Evolutionary conservation across 64 coral and sea anemone genomes (phyloP), one percentile per base, ranked within the genome.

Genomic region (Orbicella faveolata): DNA sequence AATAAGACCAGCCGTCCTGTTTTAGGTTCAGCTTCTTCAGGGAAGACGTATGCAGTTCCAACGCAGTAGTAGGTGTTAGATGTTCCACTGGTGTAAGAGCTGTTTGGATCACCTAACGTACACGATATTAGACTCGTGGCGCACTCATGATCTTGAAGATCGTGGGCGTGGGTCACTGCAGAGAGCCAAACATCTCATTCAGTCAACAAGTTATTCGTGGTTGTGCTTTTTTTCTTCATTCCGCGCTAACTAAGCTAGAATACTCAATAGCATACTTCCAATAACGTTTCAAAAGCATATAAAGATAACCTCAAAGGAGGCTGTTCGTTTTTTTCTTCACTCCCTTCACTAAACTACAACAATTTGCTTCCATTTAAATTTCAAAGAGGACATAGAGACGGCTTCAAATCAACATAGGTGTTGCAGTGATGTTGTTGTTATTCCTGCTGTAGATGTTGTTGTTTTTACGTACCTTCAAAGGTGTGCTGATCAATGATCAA

Each of bases 401-500:
- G 55, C 15, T 59, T 59, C 55, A 59, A 59, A 16, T 9, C 11
- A 59, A 16, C 55, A 59, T 15, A 0, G 1, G 1, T 15, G 11
- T 59, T 59, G 12, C 13, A 13, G 55, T 59, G 4, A 41, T 57
- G 3, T 57, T 59, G 55, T 59, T 59, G 10, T 14, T 10, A 16
- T 59, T 59, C 1, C 2, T 59, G 55, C 15, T 14, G 6, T 10
- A 7, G 25, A 39, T 13, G 1, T 79, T 19, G 23, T 23, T 67
- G 14, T 72, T 76, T 35, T 81, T 63, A 98, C 44, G 44, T 6
- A 48, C 96, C 93, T 95, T 98, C 96, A 88, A 98, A 98, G 18
- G 96, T 98, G 88, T 98, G 93, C 53, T 98, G 96, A 73, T 98
- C 96, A 41, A 98, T 75, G 65, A 98, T 80, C 52, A 98, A 75